Evolutionary conservation across 1,140 invertebrate genomes (phyloP).

Genomic region (Parapsyche elsis): DNA sequence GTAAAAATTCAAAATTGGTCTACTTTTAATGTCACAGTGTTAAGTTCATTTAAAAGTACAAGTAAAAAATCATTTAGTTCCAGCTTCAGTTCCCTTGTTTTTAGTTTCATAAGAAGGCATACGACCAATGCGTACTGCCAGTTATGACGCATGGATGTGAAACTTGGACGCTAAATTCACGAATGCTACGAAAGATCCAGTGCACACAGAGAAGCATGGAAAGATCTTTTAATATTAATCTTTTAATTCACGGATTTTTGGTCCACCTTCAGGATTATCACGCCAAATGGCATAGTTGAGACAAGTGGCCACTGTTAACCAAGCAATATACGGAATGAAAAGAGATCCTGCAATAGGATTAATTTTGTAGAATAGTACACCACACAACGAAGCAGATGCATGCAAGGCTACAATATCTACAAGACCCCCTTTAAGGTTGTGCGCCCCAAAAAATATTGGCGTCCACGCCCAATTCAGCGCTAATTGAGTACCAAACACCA

Average conservation of each 20-base stretch:
- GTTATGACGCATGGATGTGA: no score
- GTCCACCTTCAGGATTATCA: constrained; percentile 67
- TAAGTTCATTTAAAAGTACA: no score
- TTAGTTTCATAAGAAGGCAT: no score
- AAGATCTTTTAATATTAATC: constrained; percentile 46
- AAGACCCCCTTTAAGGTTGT: constrained; percentile 79
- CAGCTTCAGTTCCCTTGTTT: no score
- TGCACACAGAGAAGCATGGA: no score
- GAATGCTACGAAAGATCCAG: no score
- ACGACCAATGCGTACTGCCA: no score
- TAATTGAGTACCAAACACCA: constrained; percentile 80
- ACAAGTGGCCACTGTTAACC: constrained; percentile 77
- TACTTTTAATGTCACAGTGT: no score
- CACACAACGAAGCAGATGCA: constrained; percentile 72
- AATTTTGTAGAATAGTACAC: constrained; percentile 74
- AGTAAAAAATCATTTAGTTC: no score
- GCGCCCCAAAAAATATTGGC: constrained; percentile 84
- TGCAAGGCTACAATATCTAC: constrained; percentile 76
- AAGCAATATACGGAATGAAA: constrained; percentile 82
- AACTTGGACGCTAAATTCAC: no score
- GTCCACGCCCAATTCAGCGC: constrained; percentile 89
- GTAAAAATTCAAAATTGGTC: no score
- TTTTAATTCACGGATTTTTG: constrained; percentile 52
- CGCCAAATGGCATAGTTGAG: constrained; percentile 77
- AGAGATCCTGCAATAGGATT: constrained; percentile 77